phyloP scores from a whole-genome alignment of 2,113 vertebrate species.

The Empidonax alnorum region DNA sequence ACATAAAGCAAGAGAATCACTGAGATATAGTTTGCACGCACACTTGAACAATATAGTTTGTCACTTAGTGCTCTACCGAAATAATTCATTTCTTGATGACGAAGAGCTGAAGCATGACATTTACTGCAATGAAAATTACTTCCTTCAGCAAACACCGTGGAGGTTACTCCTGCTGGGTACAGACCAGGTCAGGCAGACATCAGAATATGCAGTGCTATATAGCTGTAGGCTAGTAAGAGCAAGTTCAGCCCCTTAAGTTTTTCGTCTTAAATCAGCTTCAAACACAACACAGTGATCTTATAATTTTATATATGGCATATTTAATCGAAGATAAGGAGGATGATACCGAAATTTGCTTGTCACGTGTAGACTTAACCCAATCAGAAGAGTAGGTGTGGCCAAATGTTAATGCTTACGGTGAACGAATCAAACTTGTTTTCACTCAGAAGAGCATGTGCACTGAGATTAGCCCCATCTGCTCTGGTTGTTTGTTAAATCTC shows the following conservation, averaged over 20 bases:
- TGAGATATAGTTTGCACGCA: too few relatives aligned
- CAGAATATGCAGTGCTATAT: background rate
- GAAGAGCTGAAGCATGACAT: background rate
- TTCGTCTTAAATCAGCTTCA: conserved; percentile 20
- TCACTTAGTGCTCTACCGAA: background rate
- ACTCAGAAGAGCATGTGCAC: background rate
- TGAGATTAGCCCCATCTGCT: background rate
- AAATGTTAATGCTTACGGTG: background rate
- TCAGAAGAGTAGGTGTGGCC: background rate
- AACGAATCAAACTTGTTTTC: conserved; percentile 30
- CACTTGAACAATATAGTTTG: background rate
- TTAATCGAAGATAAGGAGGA: background rate
- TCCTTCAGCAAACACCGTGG: background rate
- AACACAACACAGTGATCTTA: background rate
- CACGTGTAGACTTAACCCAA: background rate
- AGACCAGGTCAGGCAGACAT: background rate
- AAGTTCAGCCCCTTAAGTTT: background rate
- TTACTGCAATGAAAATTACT: background rate
- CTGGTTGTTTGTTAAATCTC: background rate
- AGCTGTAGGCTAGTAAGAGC: background rate
- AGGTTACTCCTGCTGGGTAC: background rate
- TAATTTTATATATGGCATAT: background rate
- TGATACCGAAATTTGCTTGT: background rate
- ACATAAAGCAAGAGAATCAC: accelerated
- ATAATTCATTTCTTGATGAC: background rate